These are phyloP conservation scores for Phthorimaea operculella DNA, from an alignment of 1,140 invertebrate genomes.

Conservation along the genomic window DNA sequence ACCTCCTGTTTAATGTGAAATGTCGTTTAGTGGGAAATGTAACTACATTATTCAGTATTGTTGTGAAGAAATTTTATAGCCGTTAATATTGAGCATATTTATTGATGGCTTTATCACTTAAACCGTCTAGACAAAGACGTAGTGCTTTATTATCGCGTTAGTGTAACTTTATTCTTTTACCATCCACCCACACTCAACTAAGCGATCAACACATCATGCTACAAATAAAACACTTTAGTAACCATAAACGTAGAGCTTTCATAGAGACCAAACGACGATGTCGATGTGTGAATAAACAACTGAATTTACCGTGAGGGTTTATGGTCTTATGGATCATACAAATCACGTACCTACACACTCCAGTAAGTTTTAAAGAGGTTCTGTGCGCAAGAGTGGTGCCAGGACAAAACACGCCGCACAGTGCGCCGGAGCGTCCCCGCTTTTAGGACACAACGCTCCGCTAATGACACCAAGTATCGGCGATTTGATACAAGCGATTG, in stretches of 20 bases:
- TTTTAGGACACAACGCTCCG: constrained; percentile 30
- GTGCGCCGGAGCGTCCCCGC: constrained; percentile 13
- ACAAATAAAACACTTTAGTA: not conserved
- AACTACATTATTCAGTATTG: too few species aligned
- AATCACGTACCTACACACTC: constrained; percentile 25
- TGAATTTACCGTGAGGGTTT: not conserved
- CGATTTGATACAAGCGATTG: constrained; percentile 63
- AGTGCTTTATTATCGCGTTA: too few species aligned
- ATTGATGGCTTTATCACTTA: too few species aligned
- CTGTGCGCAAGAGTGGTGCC: not conserved
- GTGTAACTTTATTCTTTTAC: too few species aligned
- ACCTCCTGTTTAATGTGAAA: too few species aligned
- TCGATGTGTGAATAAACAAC: constrained; percentile 2
- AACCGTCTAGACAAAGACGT: too few species aligned
- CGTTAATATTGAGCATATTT: too few species aligned
- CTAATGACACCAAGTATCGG: constrained; percentile 54
- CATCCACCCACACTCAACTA: not conserved
- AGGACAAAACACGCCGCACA: not conserved
- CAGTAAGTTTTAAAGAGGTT: constrained; percentile 33
- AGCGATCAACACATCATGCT: not conserved
- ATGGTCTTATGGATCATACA: not conserved
- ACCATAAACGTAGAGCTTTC: not conserved
- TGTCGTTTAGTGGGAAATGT: too few species aligned
- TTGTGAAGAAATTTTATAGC: too few species aligned
- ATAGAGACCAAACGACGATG: not conserved